Percentiles rank a stretch among this genome's conserved stretches.
phyloP scores from a whole-genome alignment of 2,888 invertebrate species.

The Antheraea yamamai region DNA sequence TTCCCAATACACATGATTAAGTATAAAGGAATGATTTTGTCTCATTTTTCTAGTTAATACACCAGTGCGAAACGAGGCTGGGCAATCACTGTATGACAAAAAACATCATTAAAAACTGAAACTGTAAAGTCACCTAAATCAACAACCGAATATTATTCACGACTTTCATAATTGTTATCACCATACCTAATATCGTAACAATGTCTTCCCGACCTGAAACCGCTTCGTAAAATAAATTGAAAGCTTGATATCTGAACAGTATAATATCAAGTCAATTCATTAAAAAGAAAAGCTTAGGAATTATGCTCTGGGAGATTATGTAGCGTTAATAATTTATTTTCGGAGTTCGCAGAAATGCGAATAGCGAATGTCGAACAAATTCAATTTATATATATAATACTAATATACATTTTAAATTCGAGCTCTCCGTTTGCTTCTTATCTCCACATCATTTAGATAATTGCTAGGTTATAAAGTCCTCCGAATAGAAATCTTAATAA shows the following conservation, averaged over 20 bases:
- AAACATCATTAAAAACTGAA: background rate
- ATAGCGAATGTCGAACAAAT: background rate
- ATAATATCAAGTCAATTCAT: background rate
- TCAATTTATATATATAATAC: background rate
- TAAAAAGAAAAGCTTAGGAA: background rate
- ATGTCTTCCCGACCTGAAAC: background rate
- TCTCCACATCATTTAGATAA: background rate
- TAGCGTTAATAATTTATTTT: background rate
- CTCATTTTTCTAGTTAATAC: no score
- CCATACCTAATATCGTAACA: background rate
- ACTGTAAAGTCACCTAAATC: background rate
- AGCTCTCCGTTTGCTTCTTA: background rate
- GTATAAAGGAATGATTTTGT: no score
- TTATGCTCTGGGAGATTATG: background rate
- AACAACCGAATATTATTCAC: background rate
- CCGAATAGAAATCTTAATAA: constrained; percentile 15
- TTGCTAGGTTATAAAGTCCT: background rate
- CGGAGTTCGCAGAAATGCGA: background rate
- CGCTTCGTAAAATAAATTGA: background rate
- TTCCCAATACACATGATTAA: no score
- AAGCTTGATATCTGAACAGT: background rate
- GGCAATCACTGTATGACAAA: background rate
- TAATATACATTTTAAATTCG: background rate
- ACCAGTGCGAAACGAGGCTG: no score
- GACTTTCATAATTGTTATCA: background rate